These are phyloP conservation scores for Trochalopteron elliotii DNA, from an alignment of 2,113 vertebrate genomes.

Conservation along the genomic window DNA sequence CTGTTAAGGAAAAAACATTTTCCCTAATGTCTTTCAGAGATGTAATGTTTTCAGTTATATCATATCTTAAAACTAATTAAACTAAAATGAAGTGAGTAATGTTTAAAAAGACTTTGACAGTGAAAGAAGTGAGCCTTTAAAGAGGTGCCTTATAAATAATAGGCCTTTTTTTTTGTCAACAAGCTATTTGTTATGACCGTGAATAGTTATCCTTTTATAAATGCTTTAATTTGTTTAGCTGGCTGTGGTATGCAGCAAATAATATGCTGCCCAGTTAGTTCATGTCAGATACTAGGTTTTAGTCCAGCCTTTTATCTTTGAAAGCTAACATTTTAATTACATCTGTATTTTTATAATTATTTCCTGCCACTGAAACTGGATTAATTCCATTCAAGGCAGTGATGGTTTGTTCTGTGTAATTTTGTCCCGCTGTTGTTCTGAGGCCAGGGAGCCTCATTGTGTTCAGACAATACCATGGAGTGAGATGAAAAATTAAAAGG, in stretches of 20 bases:
- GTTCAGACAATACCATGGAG: background rate
- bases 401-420: background rate
- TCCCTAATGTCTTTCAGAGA: background rate
- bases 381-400: background rate
- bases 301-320: background rate
- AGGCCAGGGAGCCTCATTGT: background rate
- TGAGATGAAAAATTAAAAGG: background rate
- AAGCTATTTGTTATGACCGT: background rate
- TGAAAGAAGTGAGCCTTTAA: background rate
- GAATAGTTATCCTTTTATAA: background rate
- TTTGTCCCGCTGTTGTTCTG: background rate
- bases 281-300: background rate
- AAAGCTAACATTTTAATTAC: background rate
- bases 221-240: constrained; percentile 10
- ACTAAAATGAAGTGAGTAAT: background rate
- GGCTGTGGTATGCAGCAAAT: background rate
- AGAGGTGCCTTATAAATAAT: background rate
- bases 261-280: background rate
- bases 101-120: background rate
- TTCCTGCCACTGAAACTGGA: background rate
- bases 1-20: background rate
- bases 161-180: background rate
- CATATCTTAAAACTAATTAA: constrained; percentile 7
- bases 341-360: background rate
- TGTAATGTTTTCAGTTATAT: background rate